Base-by-base conservation (phyloP, 2,888 invertebrate genomes). In the Apodemia hepburni region DNA sequence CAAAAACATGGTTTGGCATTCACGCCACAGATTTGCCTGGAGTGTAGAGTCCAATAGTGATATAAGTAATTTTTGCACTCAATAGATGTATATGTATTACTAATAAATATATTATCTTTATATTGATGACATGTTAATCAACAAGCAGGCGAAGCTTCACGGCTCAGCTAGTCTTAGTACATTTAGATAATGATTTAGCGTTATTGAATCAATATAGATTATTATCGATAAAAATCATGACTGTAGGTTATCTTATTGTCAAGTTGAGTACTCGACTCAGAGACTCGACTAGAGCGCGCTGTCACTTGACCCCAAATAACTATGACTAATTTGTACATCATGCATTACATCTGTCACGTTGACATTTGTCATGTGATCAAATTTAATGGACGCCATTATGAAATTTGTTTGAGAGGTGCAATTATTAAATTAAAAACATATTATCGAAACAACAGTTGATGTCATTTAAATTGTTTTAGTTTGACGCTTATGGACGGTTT, bases 341-440 rank as follows among this genome's bases (percentile, higher is more conserved):
- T 29, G 54, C 27, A 9, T 29, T 57, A 81, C 87, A 87, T 86
- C 87, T 85, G 87, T 85, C 84, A 83, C 71, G 72, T 65, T 81
- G 88, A 85, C 84, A 83, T 84, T 87, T 89, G 90, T 89, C 88
- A 89, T 85, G 86, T 87, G 87, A 90, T 87, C 84, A 80, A 79
- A 77, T 81, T 79, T 83, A 87, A 82, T 78, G 77, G 78, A 75
- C 71, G 72, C 79, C 76, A 81, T 85, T 82, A 82, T 72, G 72
- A 70, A 73, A 80, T 79, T 79, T 73, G 73, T 73, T 61, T 54
- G 54, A 60, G 74, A 79, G 77, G 75, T 79, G 82, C 81, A 88
- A 91, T 91, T 90, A 90, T 80, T 74, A 74, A 84, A 88, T 90
- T 87, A 89, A 90, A 89, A 89, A 85, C 81, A 77, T 82, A 87